Evolutionary conservation across 2,888 invertebrate species (phyloP).

Genomic region (Acheta domesticus): DNA sequence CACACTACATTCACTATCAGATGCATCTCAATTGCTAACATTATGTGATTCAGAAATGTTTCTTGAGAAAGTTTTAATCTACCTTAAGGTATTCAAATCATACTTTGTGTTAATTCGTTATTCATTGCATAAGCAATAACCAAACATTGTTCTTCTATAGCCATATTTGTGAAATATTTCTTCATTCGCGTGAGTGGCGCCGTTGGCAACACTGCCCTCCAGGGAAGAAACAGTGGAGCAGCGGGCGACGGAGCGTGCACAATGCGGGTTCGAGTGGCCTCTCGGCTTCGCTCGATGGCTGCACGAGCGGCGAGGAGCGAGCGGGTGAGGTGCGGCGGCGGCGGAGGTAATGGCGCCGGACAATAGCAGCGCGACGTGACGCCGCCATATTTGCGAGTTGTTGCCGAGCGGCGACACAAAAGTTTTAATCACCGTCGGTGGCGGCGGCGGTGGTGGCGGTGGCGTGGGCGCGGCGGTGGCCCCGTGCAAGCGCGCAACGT

Average conservation of each 20-base stretch:
- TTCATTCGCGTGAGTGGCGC: background rate
- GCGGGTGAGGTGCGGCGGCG: background rate
- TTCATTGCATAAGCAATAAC: no score
- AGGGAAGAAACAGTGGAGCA: background rate
- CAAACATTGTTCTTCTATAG: no score
- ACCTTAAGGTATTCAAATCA: no score
- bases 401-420: conserved; percentile 10
- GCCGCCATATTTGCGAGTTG: conserved; percentile 10
- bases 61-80: no score
- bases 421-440: background rate
- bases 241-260: background rate
- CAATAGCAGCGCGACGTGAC: background rate
- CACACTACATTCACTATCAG: no score
- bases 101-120: no score
- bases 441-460: background rate
- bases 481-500: background rate
- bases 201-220: background rate
- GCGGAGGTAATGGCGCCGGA: conserved; percentile 2
- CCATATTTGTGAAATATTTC: no score
- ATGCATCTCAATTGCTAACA: no score
- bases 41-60: no score
- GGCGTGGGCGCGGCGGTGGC: background rate
- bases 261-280: conserved; percentile 4
- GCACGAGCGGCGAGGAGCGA: background rate
- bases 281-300: background rate